Base-by-base conservation (phyloP, 2,113 vertebrate genomes). In the Gila orcuttii region DNA sequence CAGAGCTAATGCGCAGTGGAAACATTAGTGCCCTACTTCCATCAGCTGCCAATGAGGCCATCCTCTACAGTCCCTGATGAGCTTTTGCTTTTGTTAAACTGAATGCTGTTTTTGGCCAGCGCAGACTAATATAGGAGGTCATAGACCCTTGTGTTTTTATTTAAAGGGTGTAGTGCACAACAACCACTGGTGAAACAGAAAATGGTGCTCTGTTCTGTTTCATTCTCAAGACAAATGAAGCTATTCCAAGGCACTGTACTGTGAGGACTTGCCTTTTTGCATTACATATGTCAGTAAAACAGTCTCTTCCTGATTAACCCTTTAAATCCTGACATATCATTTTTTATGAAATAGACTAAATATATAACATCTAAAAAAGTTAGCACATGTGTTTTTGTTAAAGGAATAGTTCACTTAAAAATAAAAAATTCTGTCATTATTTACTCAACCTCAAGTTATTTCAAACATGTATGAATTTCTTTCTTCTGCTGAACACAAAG, bases 11-110 rank as follows among this genome's bases (percentile, higher is more conserved):
- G 21, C 8, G 7, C 28, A 33, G 68, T 17, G 45, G 64, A 55
- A 55, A 85, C 59, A 79, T 75, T 79, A 87, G 28, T 81, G 94
- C 87, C 93, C 92, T 93, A 94, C 90, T 94, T 94, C 85, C 87
- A 85, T 80, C 87, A 86, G 87, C 55, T 81, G 82, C 81, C 73
- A 60, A 86, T 84, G 87, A 36, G 79, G 84, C 89, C 86, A 88
- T 88, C 69, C 83, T 88, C 89, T 82, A 85, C 36, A 60, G 55
- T 85, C 93, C 89, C 91, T 83, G 86, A 89, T 89, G 90, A 86
- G 91, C 76, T 84, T 91, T 91, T 91, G 88, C 91, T 77, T 77
- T 75, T 75, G 73, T 92, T 91, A 90, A 91, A 92, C 86, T 31
- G 86, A 89, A 89, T 74, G 62, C 28, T 50, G 33, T 64, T 31